These are phyloP conservation scores for Python bivittatus DNA, from an alignment of 2,113 vertebrate species.

Conservation along the genomic window DNA sequence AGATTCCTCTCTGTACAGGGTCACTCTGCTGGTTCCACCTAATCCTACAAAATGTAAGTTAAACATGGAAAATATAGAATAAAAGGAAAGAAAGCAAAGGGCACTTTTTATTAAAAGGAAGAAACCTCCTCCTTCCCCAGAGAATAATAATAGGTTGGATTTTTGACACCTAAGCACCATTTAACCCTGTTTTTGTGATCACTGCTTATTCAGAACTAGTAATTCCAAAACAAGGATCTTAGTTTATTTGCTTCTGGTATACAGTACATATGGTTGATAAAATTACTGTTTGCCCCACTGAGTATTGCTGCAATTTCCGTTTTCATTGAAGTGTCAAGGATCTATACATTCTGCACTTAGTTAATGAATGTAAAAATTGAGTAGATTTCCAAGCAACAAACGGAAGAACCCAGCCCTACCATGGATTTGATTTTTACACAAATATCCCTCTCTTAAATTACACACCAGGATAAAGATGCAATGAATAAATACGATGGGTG, in stretches of 20 bases:
- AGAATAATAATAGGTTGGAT: background rate
- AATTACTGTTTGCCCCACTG: conserved; percentile 18
- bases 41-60: background rate
- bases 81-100: background rate
- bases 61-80: background rate
- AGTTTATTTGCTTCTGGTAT: conserved; percentile 14
- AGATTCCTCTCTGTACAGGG: background rate
- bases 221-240: conserved; percentile 1
- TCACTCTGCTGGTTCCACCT: background rate
- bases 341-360: conserved; percentile 44
- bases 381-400: conserved; percentile 59
- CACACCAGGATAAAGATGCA: conserved; percentile 68
- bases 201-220: background rate
- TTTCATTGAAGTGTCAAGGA: conserved; percentile 29
- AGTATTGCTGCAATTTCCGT: conserved; percentile 53
- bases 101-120: background rate
- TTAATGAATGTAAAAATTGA: conserved; percentile 39
- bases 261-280: background rate
- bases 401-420: conserved; percentile 58
- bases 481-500: conserved; percentile 71
- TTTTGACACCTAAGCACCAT: conserved; percentile 8
- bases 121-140: background rate
- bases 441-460: conserved; percentile 66
- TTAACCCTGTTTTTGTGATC: background rate
- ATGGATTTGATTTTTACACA: conserved; percentile 65